A percentile compares a stretch with the other conserved stretches of the same genome.
phyloP scores from a whole-genome alignment of 2,113 vertebrate genomes.

The Cyprinus carpio region DNA sequence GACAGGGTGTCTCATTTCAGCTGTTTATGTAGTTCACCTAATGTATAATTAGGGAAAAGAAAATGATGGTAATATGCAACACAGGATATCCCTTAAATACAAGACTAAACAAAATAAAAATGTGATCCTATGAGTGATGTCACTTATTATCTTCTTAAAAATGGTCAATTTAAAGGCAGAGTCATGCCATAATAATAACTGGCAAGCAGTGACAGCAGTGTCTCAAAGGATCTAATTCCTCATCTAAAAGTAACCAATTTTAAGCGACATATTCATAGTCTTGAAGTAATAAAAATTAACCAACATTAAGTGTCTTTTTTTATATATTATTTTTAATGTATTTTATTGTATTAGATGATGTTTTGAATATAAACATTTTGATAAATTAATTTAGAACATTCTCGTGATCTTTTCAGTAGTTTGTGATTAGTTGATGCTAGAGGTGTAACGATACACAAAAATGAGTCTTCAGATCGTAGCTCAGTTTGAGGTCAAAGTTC shows the following conservation, averaged over 20 bases:
- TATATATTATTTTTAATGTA: too few relatives aligned
- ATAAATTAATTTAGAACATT: not conserved
- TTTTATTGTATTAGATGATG: too few relatives aligned
- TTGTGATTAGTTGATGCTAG: too few relatives aligned
- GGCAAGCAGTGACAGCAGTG: not conserved
- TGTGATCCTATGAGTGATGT: not conserved
- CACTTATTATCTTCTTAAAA: not conserved
- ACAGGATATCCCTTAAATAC: not conserved
- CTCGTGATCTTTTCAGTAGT: too few relatives aligned
- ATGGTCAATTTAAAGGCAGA: too few relatives aligned
- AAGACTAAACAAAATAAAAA: not conserved
- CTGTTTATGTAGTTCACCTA: not conserved
- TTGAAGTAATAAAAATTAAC: too few relatives aligned
- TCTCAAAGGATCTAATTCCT: not conserved
- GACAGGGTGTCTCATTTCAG: not conserved
- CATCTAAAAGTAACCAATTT: not conserved
- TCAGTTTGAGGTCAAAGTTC: too few relatives aligned
- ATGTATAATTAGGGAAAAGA: not conserved
- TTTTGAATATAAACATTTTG: too few relatives aligned
- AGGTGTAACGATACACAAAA: too few relatives aligned
- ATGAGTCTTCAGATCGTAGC: too few relatives aligned
- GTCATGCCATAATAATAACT: not conserved
- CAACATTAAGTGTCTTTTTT: too few relatives aligned
- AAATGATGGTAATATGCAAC: not conserved
- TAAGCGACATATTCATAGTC: too few relatives aligned